These are phyloP conservation scores for Willisornis vidua DNA, from an alignment of 2,113 vertebrate species.

Conservation along the genomic window DNA sequence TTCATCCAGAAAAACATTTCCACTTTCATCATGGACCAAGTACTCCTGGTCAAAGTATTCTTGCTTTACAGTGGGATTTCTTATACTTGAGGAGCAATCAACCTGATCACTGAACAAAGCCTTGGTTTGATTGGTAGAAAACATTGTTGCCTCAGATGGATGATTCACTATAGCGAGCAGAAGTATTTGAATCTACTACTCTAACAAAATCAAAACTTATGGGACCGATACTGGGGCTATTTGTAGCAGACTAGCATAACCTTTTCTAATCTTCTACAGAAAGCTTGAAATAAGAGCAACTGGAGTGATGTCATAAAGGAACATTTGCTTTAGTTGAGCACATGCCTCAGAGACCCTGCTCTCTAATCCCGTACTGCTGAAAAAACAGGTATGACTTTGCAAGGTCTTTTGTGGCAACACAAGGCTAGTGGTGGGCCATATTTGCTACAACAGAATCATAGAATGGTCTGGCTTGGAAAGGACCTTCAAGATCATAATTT, in stretches of 20 bases:
- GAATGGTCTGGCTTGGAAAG: not conserved
- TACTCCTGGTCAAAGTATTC: not conserved
- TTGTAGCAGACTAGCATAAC: not conserved
- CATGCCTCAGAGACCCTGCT: not conserved
- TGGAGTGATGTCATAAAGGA: not conserved
- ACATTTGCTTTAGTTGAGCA: not conserved
- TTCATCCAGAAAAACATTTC: constrained; percentile 53
- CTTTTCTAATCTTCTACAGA: not conserved
- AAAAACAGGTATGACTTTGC: not conserved
- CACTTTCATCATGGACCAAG: constrained; percentile 19
- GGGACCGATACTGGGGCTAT: not conserved
- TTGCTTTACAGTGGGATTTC: constrained; percentile 33
- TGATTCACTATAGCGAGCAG: constrained; percentile 2
- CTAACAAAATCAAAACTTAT: not conserved
- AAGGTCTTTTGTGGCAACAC: not conserved
- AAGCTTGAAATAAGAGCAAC: not conserved
- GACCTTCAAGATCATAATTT: not conserved
- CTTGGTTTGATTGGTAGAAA: constrained; percentile 10
- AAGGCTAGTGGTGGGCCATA: not conserved
- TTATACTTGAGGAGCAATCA: constrained; percentile 14
- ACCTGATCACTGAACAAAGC: not conserved
- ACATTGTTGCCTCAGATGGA: not conserved
- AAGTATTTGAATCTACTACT: not conserved
- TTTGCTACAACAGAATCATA: not conserved
- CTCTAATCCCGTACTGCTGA: not conserved